Evolutionary conservation across 2,888 invertebrate species (phyloP).

Genomic region (Athetis lepigone): DNA sequence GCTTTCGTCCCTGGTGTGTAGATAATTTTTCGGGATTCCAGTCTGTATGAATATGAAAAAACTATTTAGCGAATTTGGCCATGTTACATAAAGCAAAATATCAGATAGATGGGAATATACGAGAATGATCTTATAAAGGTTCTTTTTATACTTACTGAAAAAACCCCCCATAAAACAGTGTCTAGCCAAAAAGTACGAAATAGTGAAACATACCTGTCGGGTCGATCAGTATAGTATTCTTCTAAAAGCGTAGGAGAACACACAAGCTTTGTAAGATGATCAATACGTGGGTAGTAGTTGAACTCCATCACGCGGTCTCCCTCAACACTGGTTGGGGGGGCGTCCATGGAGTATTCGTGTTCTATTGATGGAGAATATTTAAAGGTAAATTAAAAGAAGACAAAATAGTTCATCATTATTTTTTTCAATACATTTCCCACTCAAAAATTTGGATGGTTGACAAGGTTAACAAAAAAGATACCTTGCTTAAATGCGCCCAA

Average conservation of each 20-base stretch:
- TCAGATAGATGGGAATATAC: too few species aligned
- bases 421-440: too few species aligned
- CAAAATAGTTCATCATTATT: too few species aligned
- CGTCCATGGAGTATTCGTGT: constrained; percentile 81
- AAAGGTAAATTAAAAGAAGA: neutral
- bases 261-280: constrained; percentile 92
- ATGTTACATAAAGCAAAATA: too few species aligned
- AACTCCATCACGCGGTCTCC: constrained; percentile 80
- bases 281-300: constrained; percentile 91
- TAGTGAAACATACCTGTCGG: constrained; percentile 84
- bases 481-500: too few species aligned
- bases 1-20: constrained; percentile 79
- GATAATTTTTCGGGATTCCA: constrained; percentile 77
- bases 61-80: neutral
- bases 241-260: constrained; percentile 88
- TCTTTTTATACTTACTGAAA: too few species aligned
- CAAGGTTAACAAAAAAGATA: too few species aligned
- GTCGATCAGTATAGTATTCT: constrained; percentile 90
- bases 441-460: too few species aligned
- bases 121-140: too few species aligned
- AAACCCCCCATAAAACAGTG: too few species aligned
- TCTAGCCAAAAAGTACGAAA: neutral
- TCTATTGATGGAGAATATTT: constrained; percentile 65
- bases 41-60: constrained; percentile 62
- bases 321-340: constrained; percentile 77